Evolutionary conservation across 2,888 invertebrate species (phyloP), one percentile per base, ranked within the genome.

Genomic region (Xylota segnis): DNA sequence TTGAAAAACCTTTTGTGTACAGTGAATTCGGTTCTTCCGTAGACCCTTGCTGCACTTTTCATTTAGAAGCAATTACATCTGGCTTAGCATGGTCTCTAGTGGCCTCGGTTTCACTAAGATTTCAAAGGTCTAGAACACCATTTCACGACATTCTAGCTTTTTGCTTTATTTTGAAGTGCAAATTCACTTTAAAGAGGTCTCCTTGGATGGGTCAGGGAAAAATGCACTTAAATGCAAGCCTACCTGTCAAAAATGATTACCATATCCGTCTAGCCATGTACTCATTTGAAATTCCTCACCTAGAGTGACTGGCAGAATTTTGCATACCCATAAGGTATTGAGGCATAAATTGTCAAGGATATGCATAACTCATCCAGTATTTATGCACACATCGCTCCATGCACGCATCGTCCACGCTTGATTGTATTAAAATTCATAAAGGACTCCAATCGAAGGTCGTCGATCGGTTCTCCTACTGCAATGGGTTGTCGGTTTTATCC

Each of bases 401-500:
- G 2, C 4, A 23, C 27, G n/a, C 74, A 54, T 12, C 10, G 18
- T 7, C n/a, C n/a, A 37, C 45, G 54, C 10, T 23, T 58, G 50
- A 32, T 61, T 76, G 72, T 81, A 76, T 81, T 81, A 76, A 81
- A 81, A 84, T 84, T 84, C 75, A 81, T 68, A 81, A 86, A 86
- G 81, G 81, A 72, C 76, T 47, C 10, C 14, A 50, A 58, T 71
- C 59, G 74, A 86, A 76, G 70, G 59, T 66, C 40, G 34, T 66
- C 76, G 43, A 76, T 52, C 37, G 68, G 40, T 23, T 40, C 45
- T 32, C 29, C 56, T 71, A 3, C 3, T 47, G 47, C 47, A 47
- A 5, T 16, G 29, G 14, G 23, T n/a, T 32, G 37, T 34, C 5
- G 16, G 16, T 7, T 18, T 75, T 16, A 18, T 27, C 29, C 12